These are phyloP conservation scores for Thalassarche chlororhynchos DNA, from an alignment of 2,113 vertebrate species.

Conservation along the genomic window DNA sequence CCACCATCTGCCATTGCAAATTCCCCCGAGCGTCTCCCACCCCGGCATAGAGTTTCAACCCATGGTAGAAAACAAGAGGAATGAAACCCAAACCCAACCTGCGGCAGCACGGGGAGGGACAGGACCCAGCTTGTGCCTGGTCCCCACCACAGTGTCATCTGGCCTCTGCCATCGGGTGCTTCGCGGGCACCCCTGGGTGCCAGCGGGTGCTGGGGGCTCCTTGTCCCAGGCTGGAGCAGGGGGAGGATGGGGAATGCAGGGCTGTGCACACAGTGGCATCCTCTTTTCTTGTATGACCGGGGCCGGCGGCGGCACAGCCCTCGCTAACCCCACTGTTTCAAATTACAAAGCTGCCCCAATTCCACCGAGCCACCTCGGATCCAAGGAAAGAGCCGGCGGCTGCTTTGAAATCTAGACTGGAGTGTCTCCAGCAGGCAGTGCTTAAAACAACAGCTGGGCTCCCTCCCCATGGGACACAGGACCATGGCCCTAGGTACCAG, in stretches of 20 bases:
- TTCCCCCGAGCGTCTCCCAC: slow-evolving; percentile 7
- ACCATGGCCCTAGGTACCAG: neutral
- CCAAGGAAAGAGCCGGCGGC: neutral
- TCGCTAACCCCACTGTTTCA: slow-evolving; percentile 47
- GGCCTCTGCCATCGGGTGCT: accelerated
- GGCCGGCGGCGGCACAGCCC: accelerated
- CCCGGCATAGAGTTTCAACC: slow-evolving; percentile 49
- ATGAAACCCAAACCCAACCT: slow-evolving; percentile 43
- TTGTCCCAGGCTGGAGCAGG: neutral
- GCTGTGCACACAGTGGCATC: neutral
- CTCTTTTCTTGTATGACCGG: neutral
- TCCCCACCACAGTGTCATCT: neutral
- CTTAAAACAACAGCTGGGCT: slow-evolving; percentile 45
- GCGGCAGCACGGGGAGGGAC: neutral
- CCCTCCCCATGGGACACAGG: neutral
- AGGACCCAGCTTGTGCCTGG: neutral
- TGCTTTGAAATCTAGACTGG: slow-evolving; percentile 63
- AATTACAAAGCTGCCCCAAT: slow-evolving; percentile 41
- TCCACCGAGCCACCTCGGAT: slow-evolving; percentile 46
- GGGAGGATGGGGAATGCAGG: neutral
- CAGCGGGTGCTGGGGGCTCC: neutral
- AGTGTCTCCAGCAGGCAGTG: slow-evolving; percentile 33
- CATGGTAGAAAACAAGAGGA: neutral
- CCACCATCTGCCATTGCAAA: slow-evolving; percentile 65
- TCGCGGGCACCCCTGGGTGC: neutral